These are phyloP conservation scores for Epizoanthus rinbou DNA, from an alignment of 92 coral and sea anemone genomes.

Conservation along the genomic window DNA sequence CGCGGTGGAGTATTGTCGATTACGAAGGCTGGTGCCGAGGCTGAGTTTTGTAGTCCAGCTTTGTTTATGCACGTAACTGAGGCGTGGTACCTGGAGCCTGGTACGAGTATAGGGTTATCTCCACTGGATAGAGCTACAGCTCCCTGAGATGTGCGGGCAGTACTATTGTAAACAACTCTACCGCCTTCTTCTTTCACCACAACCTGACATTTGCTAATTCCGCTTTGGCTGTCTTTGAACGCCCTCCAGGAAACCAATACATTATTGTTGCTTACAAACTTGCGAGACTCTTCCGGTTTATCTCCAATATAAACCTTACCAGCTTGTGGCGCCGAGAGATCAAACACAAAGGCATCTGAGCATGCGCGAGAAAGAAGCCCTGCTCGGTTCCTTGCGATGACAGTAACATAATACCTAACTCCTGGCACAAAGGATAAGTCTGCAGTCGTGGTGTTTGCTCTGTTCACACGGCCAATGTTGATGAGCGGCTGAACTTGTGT, in stretches of 20 bases:
- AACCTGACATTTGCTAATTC: slow-evolving; percentile 60
- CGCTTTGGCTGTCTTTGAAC: slow-evolving; percentile 77
- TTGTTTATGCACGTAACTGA: slow-evolving; percentile 63
- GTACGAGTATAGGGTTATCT: slow-evolving; percentile 1
- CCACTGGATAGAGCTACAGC: slow-evolving; percentile 5
- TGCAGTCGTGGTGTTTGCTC: slow-evolving; percentile 71
- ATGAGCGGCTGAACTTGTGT: slow-evolving; percentile 85
- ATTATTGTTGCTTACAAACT: slow-evolving; percentile 38
- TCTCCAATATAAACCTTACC: slow-evolving; percentile 64
- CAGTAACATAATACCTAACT: slow-evolving; percentile 75
- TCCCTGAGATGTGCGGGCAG: slow-evolving; percentile 34
- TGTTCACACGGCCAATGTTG: slow-evolving; percentile 72
- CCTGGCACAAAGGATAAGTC: slow-evolving; percentile 61
- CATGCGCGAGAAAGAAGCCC: slow-evolving; percentile 82
- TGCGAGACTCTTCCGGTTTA: slow-evolving; percentile 41
- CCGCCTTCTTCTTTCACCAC: slow-evolving; percentile 42
- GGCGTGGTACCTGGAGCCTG: slow-evolving; percentile 53
- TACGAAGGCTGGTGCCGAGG: slow-evolving; percentile 55
- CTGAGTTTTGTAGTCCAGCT: slow-evolving; percentile 60
- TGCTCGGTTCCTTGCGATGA: slow-evolving; percentile 78
- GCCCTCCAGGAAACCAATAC: slow-evolving; percentile 63
- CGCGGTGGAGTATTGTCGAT: slow-evolving; percentile 76
- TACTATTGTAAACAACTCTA: slow-evolving; percentile 10
- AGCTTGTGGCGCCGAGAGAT: slow-evolving; percentile 64
- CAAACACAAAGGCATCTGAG: slow-evolving; percentile 83